phyloP scores from a whole-genome alignment of 2,888 invertebrate genomes.

The Itoplectis maculator region DNA sequence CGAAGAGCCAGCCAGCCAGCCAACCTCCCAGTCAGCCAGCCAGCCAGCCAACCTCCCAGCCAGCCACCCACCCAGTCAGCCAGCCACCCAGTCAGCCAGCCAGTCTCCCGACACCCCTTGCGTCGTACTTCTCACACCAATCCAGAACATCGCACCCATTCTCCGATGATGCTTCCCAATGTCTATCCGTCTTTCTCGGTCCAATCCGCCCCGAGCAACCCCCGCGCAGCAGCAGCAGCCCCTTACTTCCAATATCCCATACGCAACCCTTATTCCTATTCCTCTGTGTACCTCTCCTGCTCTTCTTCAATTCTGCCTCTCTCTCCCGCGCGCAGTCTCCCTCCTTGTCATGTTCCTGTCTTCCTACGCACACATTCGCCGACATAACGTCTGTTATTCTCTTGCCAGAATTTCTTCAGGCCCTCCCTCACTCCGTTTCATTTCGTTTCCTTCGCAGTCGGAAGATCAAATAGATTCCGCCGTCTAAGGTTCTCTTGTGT shows the following conservation, averaged over 20 bases:
- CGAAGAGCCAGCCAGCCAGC: slow-evolving; percentile 53
- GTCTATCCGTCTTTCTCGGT: slow-evolving; percentile 48
- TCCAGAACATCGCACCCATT: slow-evolving; percentile 52
- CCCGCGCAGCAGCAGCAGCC: slow-evolving; percentile 20
- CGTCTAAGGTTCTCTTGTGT: slow-evolving; percentile 33
- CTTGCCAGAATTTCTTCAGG: slow-evolving; percentile 38
- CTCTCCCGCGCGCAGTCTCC: slow-evolving; percentile 13
- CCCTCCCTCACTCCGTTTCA: slow-evolving; percentile 21
- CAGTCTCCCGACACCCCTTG: slow-evolving; percentile 43
- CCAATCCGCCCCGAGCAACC: slow-evolving; percentile 55
- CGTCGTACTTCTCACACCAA: slow-evolving; percentile 54
- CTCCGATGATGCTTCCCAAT: slow-evolving; percentile 33
- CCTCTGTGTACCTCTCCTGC: slow-evolving; percentile 26
- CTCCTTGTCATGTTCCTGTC: slow-evolving; percentile 26
- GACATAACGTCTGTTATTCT: slow-evolving; percentile 64
- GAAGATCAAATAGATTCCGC: slow-evolving; percentile 58
- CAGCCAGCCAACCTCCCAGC: slow-evolving; percentile 48
- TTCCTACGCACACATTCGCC: slow-evolving; percentile 46
- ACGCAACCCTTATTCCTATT: slow-evolving; percentile 54
- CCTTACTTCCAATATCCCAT: slow-evolving; percentile 61
- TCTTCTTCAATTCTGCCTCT: slow-evolving; percentile 10
- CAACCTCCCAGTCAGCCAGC: slow-evolving; percentile 42
- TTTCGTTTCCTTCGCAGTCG: slow-evolving; percentile 25
- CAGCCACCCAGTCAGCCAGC: slow-evolving; percentile 44
- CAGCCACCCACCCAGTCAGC: slow-evolving; percentile 53